These are phyloP conservation scores for Vulpes ferrilata DNA, from an alignment of 2,113 vertebrate genomes.

Conservation along the genomic window DNA sequence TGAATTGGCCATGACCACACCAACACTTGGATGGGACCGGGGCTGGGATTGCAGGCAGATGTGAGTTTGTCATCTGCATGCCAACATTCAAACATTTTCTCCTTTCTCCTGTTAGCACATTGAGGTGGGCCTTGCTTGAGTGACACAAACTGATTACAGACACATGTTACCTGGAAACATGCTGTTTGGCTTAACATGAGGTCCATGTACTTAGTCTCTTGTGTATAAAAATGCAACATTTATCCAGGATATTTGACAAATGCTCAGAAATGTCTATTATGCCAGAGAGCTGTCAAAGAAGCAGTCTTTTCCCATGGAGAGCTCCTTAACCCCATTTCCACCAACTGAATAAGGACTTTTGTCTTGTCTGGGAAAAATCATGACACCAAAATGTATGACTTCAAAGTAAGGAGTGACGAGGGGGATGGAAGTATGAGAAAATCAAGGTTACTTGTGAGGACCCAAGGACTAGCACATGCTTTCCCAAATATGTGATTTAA, in stretches of 20 bases:
- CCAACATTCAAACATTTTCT: constrained; percentile 77
- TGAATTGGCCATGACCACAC: constrained; percentile 89
- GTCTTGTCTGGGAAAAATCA: accelerated
- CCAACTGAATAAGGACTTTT: background rate
- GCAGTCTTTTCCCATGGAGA: background rate
- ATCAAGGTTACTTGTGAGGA: background rate
- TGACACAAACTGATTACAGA: constrained; percentile 80
- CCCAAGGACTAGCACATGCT: background rate
- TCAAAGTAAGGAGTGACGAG: background rate
- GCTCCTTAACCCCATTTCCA: constrained; percentile 57
- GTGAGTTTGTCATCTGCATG: constrained; percentile 87
- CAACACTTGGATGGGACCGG: constrained; percentile 86
- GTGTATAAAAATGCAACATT: constrained; percentile 55
- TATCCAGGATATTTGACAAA: background rate
- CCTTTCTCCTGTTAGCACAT: constrained; percentile 63
- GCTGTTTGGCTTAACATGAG: constrained; percentile 61
- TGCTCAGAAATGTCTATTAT: constrained; percentile 25
- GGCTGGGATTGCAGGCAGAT: constrained; percentile 89
- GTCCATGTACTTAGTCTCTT: constrained; percentile 4
- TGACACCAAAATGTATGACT: background rate
- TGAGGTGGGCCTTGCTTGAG: constrained; percentile 59
- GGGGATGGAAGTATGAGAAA: background rate
- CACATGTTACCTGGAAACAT: constrained; percentile 79
- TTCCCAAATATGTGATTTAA: background rate
- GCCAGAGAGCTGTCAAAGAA: constrained; percentile 40